Base-by-base conservation (phyloP, 2,797 vertebrate species). In the Lithobates sylvaticus region DNA sequence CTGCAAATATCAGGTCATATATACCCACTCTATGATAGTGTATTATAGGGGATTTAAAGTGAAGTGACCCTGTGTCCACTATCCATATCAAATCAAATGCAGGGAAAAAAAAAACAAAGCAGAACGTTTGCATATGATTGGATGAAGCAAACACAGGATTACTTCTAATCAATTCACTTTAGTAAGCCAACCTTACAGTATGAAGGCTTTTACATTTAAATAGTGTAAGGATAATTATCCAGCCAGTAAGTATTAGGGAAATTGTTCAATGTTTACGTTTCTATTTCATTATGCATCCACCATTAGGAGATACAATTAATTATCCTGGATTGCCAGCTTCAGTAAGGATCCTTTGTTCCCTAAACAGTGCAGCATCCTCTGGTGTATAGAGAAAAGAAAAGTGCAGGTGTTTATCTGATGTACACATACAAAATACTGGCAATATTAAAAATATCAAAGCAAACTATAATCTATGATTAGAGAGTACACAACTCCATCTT, bases 231-330 rank as follows among this genome's bases (percentile, higher is more conserved):
- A 65, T 65, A 65, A 65, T 9, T 65, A 15, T 36, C 9, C 54
- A 81, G 69, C 32, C 10, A 29, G 32, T 18, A 65, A 29, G 12
- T 42, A n/a, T 81, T 34, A 74, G 50, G 36, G 50, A 65, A 81
- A 80, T 54, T 32, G 69, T 13, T 23, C 7, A 81, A 58, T 80
- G 78, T 81, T 81, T 81, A 71, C 68, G 9, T 71, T 70, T 50
- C 70, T 44, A 58, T 81, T 71, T 68, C 42, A 71, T 81, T 81
- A 81, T 81, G 29, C 44, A 6, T 47, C 3, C 23, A 71, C 71
- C 68, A 58, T 72, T 81, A 72, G 68, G 21, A 39, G 18, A 81
- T 26, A 34, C 21, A 36, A 71, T 71, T 44, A 26, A n/a, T 54
- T 58, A 81, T 15, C 68, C 7, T 39, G 47, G 8, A 61, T 71